Evolutionary conservation across 2,113 vertebrate genomes (phyloP), one percentile per base, ranked within the genome.

Genomic region (Hypocryptadius cinnamomeus): DNA sequence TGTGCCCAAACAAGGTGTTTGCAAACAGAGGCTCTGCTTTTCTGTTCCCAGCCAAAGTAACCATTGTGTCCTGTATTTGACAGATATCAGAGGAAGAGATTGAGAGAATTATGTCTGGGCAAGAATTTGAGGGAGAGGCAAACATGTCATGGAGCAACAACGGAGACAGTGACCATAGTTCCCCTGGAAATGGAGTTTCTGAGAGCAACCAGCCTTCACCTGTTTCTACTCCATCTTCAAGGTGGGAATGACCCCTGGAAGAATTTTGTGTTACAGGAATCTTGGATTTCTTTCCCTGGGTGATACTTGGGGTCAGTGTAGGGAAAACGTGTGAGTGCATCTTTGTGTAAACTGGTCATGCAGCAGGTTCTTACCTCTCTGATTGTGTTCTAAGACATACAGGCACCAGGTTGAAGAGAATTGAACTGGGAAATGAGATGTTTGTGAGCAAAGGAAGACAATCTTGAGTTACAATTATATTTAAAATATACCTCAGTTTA

Each of bases 51-150:
- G 44, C n/a, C 71, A 35, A 22, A 54, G 50, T 87, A 85, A 90
- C 44, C 8, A 0, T 25, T 13, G 37, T 14, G 16, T 97, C 69
- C 78, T 85, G 74, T 93, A 3, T 80, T 70, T 83, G 70, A 74
- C 96, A 99, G 99, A 99, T 99, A 96, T 99, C 99, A 6, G 99
- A 99, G 92, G 99, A 99, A 93, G 99, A 99, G 97, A 99, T 99
- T 9, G 99, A 99, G 95, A 98, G 99, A 81, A 99, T 99, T 96
- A 99, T 99, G 99, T 99, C 99, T 47, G 99, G 99, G 61, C 99
- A 99, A 97, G 99, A 99, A 97, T 99, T 99, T 97, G 99, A 99
- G 97, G 99, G 99, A 97, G 99, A 99, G 15, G 98, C 98, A 80
- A 98, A 98, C 95, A 98, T 99, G 94, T 98, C 98, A 73, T 99